A percentile compares a stretch with the other conserved stretches of the same genome.
These are phyloP conservation scores for Ladona fulva DNA, from an alignment of 1,140 invertebrate species.

Conservation along the genomic window DNA sequence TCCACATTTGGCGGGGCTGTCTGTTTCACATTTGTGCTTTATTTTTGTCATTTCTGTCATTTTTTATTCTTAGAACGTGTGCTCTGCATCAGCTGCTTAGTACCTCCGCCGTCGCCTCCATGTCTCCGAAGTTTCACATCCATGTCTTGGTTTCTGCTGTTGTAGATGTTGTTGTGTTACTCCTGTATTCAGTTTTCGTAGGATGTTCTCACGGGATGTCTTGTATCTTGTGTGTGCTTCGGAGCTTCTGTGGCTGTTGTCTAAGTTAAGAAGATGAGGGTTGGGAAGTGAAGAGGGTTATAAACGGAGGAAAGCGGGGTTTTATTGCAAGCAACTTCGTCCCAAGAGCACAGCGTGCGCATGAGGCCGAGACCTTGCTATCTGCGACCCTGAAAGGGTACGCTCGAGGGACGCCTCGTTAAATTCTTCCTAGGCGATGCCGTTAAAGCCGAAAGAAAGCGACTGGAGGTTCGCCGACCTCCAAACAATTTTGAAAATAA, in stretches of 20 bases:
- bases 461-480: no score
- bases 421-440: no score
- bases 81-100: neutral
- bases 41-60: no score
- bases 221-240: slow-evolving; percentile 9
- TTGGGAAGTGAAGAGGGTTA: neutral
- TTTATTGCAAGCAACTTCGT: no score
- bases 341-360: no score
- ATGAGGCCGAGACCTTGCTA: no score
- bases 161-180: neutral
- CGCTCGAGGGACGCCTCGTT: no score
- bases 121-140: neutral
- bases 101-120: neutral
- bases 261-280: neutral
- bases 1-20: neutral
- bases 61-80: neutral
- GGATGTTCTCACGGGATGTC: neutral
- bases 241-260: slow-evolving; percentile 1
- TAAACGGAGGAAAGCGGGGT: neutral
- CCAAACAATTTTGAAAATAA: no score
- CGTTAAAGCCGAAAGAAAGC: no score
- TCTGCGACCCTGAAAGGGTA: no score
- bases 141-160: neutral
- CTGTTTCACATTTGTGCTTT: neutral
- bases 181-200: neutral